Conservation (phyloP, 2,888 invertebrate species). For the Muscina levida region DNA sequence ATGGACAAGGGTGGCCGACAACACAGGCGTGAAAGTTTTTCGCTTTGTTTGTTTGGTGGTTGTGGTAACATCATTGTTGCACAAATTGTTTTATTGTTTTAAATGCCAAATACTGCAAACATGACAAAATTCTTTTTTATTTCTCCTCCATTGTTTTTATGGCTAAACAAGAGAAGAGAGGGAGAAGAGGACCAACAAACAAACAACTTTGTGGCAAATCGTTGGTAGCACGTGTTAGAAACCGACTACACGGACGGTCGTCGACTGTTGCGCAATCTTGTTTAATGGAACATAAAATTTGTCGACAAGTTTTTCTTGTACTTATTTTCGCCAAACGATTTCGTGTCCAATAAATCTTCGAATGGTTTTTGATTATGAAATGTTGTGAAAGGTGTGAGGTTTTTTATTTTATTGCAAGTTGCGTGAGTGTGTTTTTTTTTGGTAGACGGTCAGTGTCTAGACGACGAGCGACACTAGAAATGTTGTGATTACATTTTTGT, state of each 20-base stretch:
- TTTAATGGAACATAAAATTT: constrained; percentile 29
- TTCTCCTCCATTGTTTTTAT: constrained; percentile 27
- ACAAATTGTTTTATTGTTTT: constrained; percentile 34
- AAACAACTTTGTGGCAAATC: not conserved
- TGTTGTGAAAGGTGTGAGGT: constrained; percentile 4
- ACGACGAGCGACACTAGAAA: not conserved
- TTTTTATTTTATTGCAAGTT: not conserved
- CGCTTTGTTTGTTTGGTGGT: constrained; percentile 10
- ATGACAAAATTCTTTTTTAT: no score
- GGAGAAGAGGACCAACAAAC: no score
- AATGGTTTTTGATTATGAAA: constrained; percentile 31
- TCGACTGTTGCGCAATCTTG: constrained; percentile 6
- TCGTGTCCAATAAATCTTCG: constrained; percentile 26
- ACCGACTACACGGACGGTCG: not conserved
- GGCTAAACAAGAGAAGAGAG: no score
- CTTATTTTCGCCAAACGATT: constrained; percentile 7
- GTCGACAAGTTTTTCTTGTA: constrained; percentile 13
- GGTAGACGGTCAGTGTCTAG: constrained; percentile 12
- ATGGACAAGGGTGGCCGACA: not conserved
- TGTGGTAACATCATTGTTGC: constrained; percentile 16
- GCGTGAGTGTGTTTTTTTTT: not conserved
- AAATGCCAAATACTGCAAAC: constrained; percentile 46
- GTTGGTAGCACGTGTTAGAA: constrained; percentile 17
- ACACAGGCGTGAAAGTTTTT: constrained; percentile 4
- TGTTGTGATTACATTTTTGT: constrained; percentile 16